Evolutionary conservation across 2,797 vertebrate species (phyloP).

Genomic region (Ambastaia sidthimunki): DNA sequence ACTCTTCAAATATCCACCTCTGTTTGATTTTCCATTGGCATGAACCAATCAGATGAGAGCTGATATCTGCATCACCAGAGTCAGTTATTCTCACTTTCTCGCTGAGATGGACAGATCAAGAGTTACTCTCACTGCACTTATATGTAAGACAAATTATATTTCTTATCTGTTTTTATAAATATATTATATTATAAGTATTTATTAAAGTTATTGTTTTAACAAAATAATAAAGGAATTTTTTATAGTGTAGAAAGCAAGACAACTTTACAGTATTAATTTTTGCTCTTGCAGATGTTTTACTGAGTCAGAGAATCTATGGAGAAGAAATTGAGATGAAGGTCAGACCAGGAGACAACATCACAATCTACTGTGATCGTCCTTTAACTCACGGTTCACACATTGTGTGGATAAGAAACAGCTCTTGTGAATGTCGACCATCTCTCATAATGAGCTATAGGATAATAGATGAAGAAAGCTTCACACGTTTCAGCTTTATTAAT

Average conservation of each 20-base stretch:
- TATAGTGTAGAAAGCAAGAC: not conserved
- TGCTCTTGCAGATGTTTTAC: conserved; percentile 34
- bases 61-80: not conserved
- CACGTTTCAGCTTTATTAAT: not conserved
- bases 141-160: not conserved
- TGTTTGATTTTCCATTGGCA: not conserved
- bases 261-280: not conserved
- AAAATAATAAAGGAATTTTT: no score
- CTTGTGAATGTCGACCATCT: conserved; percentile 44
- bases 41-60: conserved; percentile 24
- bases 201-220: not conserved
- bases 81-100: conserved; percentile 11
- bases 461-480: fast-evolving
- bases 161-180: not conserved
- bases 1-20: not conserved
- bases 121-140: not conserved
- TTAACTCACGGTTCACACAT: fast-evolving
- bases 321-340: conserved; percentile 31
- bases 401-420: conserved; percentile 56
- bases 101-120: conserved; percentile 34
- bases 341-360: no score
- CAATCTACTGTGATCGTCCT: conserved; percentile 41
- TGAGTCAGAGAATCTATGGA: conserved; percentile 41
- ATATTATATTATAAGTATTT: not conserved
- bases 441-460: not conserved